A percentile compares a stretch with the other conserved stretches of the same genome.
Evolutionary conservation across 2,797 vertebrate species (phyloP).

Genomic region (Masticophis lateralis): DNA sequence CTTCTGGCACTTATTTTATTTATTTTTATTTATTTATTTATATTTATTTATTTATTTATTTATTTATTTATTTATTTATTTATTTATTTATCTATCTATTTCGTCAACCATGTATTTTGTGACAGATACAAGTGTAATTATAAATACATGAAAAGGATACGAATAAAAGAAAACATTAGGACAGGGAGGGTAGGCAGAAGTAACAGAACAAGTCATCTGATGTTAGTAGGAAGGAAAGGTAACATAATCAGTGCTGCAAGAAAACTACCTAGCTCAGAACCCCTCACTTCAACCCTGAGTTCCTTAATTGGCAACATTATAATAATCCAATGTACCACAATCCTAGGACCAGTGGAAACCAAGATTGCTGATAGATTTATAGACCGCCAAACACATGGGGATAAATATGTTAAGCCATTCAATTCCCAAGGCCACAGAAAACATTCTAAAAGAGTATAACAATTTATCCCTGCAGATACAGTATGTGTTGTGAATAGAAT

Average conservation of each 20-base stretch:
- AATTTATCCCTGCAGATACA: background rate
- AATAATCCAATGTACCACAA: background rate
- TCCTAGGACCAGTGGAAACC: background rate
- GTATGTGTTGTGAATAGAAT: background rate
- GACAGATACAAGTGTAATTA: too few relatives aligned
- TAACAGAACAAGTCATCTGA: too few relatives aligned
- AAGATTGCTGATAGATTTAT: background rate
- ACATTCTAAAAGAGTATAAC: background rate
- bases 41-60: too few relatives aligned
- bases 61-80: too few relatives aligned
- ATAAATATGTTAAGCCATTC: background rate
- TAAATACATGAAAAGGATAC: too few relatives aligned
- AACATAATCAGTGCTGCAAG: background rate
- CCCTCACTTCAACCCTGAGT: background rate
- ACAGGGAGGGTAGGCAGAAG: background rate
- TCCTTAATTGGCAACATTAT: background rate
- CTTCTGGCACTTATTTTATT: background rate
- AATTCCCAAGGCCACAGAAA: background rate
- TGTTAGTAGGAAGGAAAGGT: background rate
- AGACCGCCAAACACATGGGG: background rate
- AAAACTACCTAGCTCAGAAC: background rate
- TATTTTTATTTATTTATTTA: too few relatives aligned
- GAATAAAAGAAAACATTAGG: too few relatives aligned
- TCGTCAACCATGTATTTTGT: too few relatives aligned
- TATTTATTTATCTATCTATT: too few relatives aligned